Percentiles rank a stretch among this genome's conserved stretches.
phyloP scores from a whole-genome alignment of 2,888 invertebrate species.

The Archips xylosteana region DNA sequence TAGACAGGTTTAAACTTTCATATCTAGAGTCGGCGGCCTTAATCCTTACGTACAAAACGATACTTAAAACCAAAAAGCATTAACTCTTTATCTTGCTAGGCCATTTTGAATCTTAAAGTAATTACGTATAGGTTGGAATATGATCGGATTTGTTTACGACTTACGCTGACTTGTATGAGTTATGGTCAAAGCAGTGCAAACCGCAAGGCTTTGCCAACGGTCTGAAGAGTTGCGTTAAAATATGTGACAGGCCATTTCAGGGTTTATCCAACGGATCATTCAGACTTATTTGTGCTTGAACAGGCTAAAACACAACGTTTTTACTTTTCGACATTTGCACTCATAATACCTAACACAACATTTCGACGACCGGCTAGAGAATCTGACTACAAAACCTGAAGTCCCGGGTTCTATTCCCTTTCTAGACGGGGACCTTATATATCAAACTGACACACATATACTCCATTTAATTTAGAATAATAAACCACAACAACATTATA shows the following conservation, averaged over 20 bases:
- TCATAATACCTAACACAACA: too few species aligned
- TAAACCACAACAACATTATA: too few species aligned
- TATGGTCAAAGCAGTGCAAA: background rate
- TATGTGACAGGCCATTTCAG: constrained; percentile 11
- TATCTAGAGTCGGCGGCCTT: constrained; percentile 24
- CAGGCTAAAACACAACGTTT: too few species aligned
- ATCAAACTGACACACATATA: too few species aligned
- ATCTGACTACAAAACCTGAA: too few species aligned
- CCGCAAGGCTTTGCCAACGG: constrained; percentile 21
- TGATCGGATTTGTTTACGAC: background rate
- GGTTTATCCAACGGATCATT: constrained; percentile 1
- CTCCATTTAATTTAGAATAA: too few species aligned
- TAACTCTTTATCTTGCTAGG: background rate
- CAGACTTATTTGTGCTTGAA: too few species aligned
- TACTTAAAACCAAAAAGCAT: background rate
- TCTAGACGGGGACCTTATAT: too few species aligned
- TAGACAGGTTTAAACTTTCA: constrained; percentile 29
- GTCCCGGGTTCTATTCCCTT: too few species aligned
- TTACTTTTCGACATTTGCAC: too few species aligned
- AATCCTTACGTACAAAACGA: constrained; percentile 9
- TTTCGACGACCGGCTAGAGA: too few species aligned
- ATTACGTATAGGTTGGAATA: background rate
- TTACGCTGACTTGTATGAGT: background rate
- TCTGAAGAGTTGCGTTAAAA: constrained; percentile 4
- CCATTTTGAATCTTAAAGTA: background rate